These are phyloP conservation scores for Chaetodon trifascialis DNA, from an alignment of 2,113 vertebrate genomes.

Conservation along the genomic window DNA sequence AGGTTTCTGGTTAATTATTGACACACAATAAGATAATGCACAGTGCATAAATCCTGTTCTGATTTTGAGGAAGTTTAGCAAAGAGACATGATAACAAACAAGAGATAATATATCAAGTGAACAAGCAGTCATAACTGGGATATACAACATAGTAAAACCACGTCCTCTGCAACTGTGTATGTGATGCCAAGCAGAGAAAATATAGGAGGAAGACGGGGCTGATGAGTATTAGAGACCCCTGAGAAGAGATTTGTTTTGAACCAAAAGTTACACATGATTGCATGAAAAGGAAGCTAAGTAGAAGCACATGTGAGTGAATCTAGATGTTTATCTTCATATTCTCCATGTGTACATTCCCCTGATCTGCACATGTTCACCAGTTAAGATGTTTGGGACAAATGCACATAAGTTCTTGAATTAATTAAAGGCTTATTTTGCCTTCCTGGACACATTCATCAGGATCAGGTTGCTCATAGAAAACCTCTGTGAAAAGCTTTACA, in stretches of 20 bases:
- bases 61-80: constrained; percentile 5
- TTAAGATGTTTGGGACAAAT: not conserved
- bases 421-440: constrained; percentile 1
- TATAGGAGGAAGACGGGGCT: not conserved
- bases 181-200: not conserved
- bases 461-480: not conserved
- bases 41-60: not conserved
- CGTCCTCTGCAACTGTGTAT: not conserved
- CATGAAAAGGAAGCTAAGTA: not conserved
- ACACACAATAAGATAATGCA: not conserved
- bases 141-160: not conserved
- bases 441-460: not conserved
- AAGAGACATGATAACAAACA: not conserved
- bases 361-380: not conserved
- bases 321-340: not conserved
- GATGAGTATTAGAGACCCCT: constrained; percentile 10
- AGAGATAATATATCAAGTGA: not conserved
- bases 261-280: not conserved
- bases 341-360: too few relatives aligned
- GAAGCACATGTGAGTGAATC: not conserved
- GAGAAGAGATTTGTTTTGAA: not conserved
- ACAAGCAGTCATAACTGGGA: not conserved
- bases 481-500: not conserved
- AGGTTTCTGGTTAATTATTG: not conserved
- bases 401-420: constrained; percentile 19